Evolutionary conservation across 2,888 invertebrate genomes (phyloP).

Genomic region (Apoderus coryli): DNA sequence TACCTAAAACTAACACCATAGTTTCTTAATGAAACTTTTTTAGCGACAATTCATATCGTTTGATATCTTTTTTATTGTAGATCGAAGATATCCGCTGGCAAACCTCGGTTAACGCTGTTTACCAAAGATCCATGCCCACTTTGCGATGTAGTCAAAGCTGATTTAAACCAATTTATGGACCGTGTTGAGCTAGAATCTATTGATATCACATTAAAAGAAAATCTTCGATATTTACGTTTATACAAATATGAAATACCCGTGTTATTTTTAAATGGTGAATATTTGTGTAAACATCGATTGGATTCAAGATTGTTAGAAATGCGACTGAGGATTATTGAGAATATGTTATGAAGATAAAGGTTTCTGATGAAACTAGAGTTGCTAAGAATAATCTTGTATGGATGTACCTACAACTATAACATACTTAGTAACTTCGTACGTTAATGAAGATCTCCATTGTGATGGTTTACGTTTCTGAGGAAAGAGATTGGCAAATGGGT

Average conservation of each 20-base stretch:
- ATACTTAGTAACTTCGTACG: too few species aligned
- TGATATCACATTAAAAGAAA: conserved; percentile 60
- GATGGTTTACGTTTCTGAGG: too few species aligned
- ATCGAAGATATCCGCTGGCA: too few species aligned
- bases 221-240: conserved; percentile 54
- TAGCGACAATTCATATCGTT: too few species aligned
- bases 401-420: too few species aligned
- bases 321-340: conserved; percentile 17
- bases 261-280: conserved; percentile 68
- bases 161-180: conserved; percentile 42
- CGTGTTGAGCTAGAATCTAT: conserved; percentile 55
- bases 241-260: conserved; percentile 82
- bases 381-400: too few species aligned
- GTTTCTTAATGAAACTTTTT: too few species aligned
- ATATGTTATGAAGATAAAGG: conserved; percentile 14
- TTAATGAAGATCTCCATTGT: too few species aligned
- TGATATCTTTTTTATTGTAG: too few species aligned
- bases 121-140: conserved; percentile 71
- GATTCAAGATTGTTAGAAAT: conserved; percentile 38
- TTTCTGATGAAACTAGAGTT: conserved; percentile 1
- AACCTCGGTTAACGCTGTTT: conserved; percentile 59
- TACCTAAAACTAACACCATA: too few species aligned
- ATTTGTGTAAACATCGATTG: conserved; percentile 61
- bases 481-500: too few species aligned
- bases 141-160: conserved; percentile 63